Evolutionary conservation across 2,888 invertebrate species (phyloP).

Genomic region (Loripinus fragilis): DNA sequence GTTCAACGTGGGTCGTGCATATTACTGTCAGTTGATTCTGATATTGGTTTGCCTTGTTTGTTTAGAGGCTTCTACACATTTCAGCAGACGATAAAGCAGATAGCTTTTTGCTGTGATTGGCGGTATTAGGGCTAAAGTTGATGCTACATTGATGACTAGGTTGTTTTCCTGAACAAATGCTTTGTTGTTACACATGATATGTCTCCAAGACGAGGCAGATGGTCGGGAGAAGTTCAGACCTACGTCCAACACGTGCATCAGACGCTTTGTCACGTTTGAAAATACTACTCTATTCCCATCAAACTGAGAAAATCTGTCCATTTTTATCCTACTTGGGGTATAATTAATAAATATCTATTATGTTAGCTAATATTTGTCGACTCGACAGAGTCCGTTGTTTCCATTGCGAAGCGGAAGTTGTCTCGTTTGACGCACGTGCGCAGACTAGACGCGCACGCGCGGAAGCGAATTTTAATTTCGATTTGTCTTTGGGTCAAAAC

Average conservation of each 20-base stretch:
- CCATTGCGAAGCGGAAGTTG: constrained; percentile 48
- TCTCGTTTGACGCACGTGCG: constrained; percentile 49
- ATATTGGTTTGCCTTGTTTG: too few relatives aligned
- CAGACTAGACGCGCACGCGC: constrained; percentile 47
- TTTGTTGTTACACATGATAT: constrained; percentile 29
- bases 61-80: too few relatives aligned
- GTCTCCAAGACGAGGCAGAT: too few relatives aligned
- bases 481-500: constrained; percentile 46
- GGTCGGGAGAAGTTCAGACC: constrained; percentile 38
- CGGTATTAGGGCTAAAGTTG: too few relatives aligned
- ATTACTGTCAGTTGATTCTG: too few relatives aligned
- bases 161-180: constrained; percentile 15
- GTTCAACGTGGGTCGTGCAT: too few relatives aligned
- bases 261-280: constrained; percentile 16
- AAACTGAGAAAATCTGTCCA: constrained; percentile 12
- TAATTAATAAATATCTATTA: constrained; percentile 26
- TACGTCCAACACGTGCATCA: constrained; percentile 30
- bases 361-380: constrained; percentile 49
- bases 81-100: too few relatives aligned
- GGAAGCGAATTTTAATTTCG: constrained; percentile 51
- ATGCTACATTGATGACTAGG: background rate
- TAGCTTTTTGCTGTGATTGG: too few relatives aligned
- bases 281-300: constrained; percentile 18
- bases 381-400: constrained; percentile 21
- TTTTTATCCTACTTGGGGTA: background rate